These are phyloP conservation scores for Semnornis frantzii DNA, from an alignment of 2,113 vertebrate genomes.

Conservation along the genomic window DNA sequence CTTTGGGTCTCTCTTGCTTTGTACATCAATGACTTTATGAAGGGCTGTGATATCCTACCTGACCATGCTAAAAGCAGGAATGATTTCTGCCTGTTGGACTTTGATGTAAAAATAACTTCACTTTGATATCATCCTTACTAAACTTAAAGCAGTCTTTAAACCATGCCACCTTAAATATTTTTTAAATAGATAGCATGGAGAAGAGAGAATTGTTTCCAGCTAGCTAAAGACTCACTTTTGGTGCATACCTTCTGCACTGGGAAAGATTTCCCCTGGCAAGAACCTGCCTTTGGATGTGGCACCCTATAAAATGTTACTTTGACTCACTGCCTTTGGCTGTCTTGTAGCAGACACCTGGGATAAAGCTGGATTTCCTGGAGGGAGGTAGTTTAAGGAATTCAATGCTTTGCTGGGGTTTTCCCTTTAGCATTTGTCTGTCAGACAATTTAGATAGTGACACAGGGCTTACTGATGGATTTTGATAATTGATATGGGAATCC, in stretches of 20 bases:
- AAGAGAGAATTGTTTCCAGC: not conserved
- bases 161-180: not conserved
- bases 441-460: fast-evolving
- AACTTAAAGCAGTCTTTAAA: not conserved
- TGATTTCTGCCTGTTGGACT: not conserved
- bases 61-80: not conserved
- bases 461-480: not conserved
- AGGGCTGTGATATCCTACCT: not conserved
- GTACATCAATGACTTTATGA: not conserved
- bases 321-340: not conserved
- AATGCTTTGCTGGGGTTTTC: not conserved
- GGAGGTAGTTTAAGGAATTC: fast-evolving
- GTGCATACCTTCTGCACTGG: not conserved
- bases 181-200: not conserved
- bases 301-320: not conserved
- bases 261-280: not conserved
- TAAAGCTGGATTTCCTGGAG: not conserved
- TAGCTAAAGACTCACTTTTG: fast-evolving
- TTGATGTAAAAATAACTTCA: not conserved
- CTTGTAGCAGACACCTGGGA: not conserved
- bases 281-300: not conserved
- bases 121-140: not conserved
- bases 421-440: not conserved
- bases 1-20: not conserved
- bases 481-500: no score